Evolutionary conservation across 2,113 vertebrate species (phyloP).

Genomic region (Ammodytes dubius): DNA sequence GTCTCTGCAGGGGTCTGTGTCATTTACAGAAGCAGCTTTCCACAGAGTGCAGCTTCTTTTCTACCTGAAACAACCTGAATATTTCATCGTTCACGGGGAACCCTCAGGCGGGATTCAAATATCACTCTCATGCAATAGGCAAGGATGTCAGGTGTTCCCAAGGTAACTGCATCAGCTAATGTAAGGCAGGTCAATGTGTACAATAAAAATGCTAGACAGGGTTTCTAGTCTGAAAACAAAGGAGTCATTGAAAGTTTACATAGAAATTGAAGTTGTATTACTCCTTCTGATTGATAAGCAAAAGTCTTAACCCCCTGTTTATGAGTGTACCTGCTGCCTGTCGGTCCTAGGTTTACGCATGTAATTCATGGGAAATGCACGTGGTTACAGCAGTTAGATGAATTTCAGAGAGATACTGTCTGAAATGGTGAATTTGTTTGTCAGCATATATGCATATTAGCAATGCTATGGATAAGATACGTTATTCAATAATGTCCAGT

Average conservation of each 20-base stretch:
- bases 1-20: slow-evolving; percentile 40
- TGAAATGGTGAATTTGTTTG: not conserved
- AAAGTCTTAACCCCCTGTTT: not conserved
- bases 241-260: not conserved
- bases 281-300: not conserved
- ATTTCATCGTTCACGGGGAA: slow-evolving; percentile 45
- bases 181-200: not conserved
- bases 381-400: not conserved
- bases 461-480: not conserved
- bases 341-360: not conserved
- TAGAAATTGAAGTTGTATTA: not conserved
- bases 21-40: slow-evolving; percentile 35
- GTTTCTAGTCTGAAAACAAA: not conserved
- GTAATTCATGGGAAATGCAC: not conserved
- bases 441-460: slow-evolving; percentile 7
- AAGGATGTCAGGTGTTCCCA: slow-evolving; percentile 31
- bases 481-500: not conserved
- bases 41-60: slow-evolving; percentile 33
- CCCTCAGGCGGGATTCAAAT: slow-evolving; percentile 55
- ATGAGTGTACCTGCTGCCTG: not conserved
- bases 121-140: not conserved
- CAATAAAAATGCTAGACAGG: not conserved
- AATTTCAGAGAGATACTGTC: not conserved
- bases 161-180: slow-evolving; percentile 16
- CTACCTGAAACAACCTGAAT: slow-evolving; percentile 42